These are phyloP conservation scores for Ciconia nigra DNA, from an alignment of 2,797 vertebrate species.

Conservation along the genomic window DNA sequence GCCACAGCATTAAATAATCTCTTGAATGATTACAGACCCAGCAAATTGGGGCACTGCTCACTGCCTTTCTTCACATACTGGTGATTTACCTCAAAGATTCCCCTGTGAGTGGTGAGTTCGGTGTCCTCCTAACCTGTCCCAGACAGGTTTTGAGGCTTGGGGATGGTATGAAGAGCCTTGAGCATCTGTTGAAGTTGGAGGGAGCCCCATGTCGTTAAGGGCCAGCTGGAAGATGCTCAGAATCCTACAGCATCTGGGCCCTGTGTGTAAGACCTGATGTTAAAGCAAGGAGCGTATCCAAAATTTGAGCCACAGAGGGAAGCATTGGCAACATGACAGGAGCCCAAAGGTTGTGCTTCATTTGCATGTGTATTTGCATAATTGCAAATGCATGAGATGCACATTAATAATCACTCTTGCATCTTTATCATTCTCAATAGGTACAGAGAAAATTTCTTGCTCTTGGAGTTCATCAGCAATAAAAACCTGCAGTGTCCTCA, in stretches of 20 bases:
- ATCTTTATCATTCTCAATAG: conserved; percentile 61
- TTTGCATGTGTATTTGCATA: conserved; percentile 58
- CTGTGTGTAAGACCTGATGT: neutral
- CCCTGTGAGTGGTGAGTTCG: neutral
- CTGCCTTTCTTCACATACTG: neutral
- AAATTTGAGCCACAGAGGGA: conserved; percentile 43
- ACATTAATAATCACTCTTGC: conserved; percentile 46
- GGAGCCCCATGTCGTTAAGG: neutral
- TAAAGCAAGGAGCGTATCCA: neutral
- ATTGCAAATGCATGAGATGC: conserved; percentile 57
- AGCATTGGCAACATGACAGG: conserved; percentile 49
- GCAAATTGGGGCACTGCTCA: neutral
- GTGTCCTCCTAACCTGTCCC: neutral
- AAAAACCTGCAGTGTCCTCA: conserved; percentile 61
- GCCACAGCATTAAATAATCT: conserved; percentile 43
- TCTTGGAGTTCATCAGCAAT: conserved; percentile 59
- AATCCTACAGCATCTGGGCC: neutral
- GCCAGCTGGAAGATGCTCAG: neutral
- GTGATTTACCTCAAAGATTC: conserved; percentile 8
- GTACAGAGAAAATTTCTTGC: conserved; percentile 28
- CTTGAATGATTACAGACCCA: conserved; percentile 12
- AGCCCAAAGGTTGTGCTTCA: conserved; percentile 46
- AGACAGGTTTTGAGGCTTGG: neutral
- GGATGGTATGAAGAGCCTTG: neutral
- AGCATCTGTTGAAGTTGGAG: neutral